Evolutionary conservation across 2,888 invertebrate species (phyloP).

Genomic region (Strigamia crassipes): DNA sequence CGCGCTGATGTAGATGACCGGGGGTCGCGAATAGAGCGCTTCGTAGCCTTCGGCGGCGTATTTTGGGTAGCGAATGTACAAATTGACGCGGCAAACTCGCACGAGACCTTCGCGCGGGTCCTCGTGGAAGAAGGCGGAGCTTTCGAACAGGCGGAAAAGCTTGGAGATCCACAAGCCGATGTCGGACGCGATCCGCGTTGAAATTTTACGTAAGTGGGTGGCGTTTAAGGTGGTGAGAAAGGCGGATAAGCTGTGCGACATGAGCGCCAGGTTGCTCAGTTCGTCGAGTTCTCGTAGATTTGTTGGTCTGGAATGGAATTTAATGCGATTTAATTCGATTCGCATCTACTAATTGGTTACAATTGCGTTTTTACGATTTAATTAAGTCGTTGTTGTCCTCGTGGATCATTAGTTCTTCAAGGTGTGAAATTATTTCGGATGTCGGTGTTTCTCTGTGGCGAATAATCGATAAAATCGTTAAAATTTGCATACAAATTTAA

Average conservation of each 20-base stretch:
- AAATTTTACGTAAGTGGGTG: constrained; percentile 76
- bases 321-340: background rate
- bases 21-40: constrained; percentile 79
- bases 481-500: background rate
- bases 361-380: background rate
- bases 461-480: no score
- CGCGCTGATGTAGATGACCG: constrained; percentile 66
- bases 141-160: constrained; percentile 83
- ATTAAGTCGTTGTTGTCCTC: constrained; percentile 2
- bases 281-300: constrained; percentile 41
- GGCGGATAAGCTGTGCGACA: constrained; percentile 86
- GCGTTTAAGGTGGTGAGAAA: constrained; percentile 82
- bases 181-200: constrained; percentile 80
- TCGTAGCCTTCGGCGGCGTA: constrained; percentile 82
- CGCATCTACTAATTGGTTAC: no score
- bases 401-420: constrained; percentile 20
- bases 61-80: constrained; percentile 79
- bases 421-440: constrained; percentile 7
- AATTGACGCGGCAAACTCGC: constrained; percentile 75
- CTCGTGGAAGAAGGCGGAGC: constrained; percentile 83
- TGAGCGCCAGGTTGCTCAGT: constrained; percentile 63
- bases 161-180: constrained; percentile 86
- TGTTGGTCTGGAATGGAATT: background rate
- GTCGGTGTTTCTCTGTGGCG: constrained; percentile 14
- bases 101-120: constrained; percentile 86